Base-by-base conservation (phyloP, 92 coral and sea anemone genomes). In the Phenganax subtilis region DNA sequence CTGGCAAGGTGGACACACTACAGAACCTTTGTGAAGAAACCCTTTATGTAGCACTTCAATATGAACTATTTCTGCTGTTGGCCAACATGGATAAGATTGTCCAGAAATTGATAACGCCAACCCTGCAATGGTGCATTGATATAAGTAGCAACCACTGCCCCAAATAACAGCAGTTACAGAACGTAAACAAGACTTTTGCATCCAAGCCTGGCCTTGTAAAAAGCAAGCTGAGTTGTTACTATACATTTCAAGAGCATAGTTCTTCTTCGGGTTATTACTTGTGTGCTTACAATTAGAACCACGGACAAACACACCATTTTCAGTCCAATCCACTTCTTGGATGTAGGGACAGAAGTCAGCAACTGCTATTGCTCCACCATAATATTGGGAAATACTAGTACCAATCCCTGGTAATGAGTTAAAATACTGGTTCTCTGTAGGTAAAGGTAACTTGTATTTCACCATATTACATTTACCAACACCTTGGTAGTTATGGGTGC, bases 81-180 rank as follows among this genome's bases (percentile, higher is more conserved):
- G 82, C 58, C 82, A 92, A 82, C 99, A 96, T 14, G 74, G 81
- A 57, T 84, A 96, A 47, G 88, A 88, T 28, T 89, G 83, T 12
- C 96, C 97, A 57, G 77, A 55, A 12, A 96, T 80, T 3, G 88
- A 62, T 54, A 96, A 72, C 80, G 75, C 88, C 6, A 96, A 87
- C 7, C 97, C 93, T 80, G 82, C 85, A 1, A 66, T 81, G 57
- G 87, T 86, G 77, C 99, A 96, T 8, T 20, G 0, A 61, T 87
- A 90, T 20, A 64, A 58, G 63, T 96, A 96, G 70, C 99, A 96
- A 6, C 99, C 99, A 76, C 97, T 90, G 1, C 99, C 99, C 97
- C 96, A 92, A 73, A 90, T 89, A 14, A 84, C 72, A 60, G 97
- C 90, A 7, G 87, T 90, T 85, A 90, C 89, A 4, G 82, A 87